These are phyloP conservation scores for Heliconius himera DNA, from an alignment of 1,140 invertebrate species.

Conservation along the genomic window DNA sequence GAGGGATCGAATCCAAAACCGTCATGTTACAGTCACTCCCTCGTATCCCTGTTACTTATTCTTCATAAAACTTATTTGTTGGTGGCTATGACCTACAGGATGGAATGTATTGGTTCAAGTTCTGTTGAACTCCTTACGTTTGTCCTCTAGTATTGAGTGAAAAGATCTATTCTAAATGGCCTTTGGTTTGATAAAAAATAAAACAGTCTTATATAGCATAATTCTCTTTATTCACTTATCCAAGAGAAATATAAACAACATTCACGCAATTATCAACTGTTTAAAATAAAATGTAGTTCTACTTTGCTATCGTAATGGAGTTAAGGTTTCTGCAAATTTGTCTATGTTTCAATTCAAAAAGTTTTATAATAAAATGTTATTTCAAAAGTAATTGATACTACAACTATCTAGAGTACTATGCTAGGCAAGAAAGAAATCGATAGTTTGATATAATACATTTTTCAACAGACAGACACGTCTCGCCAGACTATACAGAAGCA, in stretches of 20 bases:
- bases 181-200: neutral
- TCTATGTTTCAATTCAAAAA: neutral
- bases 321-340: neutral
- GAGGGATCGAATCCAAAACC: too few species aligned
- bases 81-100: neutral
- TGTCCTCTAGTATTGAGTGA: too few species aligned
- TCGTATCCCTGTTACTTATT: neutral
- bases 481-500: too few species aligned
- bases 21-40: too few species aligned
- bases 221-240: conserved; percentile 35
- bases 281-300: neutral
- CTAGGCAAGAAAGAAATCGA: too few species aligned
- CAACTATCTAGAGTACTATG: neutral
- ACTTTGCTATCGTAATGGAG: neutral
- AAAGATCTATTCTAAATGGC: too few species aligned
- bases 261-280: conserved; percentile 19
- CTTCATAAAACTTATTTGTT: neutral
- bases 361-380: neutral
- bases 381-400: neutral
- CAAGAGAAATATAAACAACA: conserved; percentile 35
- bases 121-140: too few species aligned
- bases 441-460: too few species aligned
- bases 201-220: conserved; percentile 29
- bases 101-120: neutral
- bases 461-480: too few species aligned